Percentiles rank a stretch among this genome's conserved stretches.
Conservation (phyloP, 2,888 invertebrate genomes). For the Coremacera marginata region DNA sequence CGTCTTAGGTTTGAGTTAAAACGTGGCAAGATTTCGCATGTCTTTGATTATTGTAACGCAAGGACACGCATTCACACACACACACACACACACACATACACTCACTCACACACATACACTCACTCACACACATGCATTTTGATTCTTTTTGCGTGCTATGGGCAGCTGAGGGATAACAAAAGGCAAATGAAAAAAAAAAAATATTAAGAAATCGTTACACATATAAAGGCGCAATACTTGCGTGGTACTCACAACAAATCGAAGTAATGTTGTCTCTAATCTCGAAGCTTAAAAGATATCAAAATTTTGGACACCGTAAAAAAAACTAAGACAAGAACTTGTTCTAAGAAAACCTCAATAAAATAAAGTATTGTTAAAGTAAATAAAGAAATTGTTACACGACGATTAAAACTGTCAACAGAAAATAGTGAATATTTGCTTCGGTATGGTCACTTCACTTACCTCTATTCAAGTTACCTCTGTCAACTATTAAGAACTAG, state of each 20-base stretch:
- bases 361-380: too few relatives aligned
- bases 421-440: too few relatives aligned
- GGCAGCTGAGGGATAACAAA: background rate
- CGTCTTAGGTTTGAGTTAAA: background rate
- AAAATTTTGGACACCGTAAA: too few relatives aligned
- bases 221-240: background rate
- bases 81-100: background rate
- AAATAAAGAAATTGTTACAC: too few relatives aligned
- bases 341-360: too few relatives aligned
- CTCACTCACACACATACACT: background rate
- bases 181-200: background rate
- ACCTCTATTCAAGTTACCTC: too few relatives aligned
- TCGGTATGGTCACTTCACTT: too few relatives aligned
- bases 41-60: slow-evolving; percentile 1
- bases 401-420: too few relatives aligned
- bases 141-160: background rate
- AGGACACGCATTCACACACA: slow-evolving; percentile 4
- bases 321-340: too few relatives aligned
- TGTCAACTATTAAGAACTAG: too few relatives aligned
- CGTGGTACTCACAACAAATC: background rate
- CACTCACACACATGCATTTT: background rate
- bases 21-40: slow-evolving; percentile 9
- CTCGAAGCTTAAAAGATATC: background rate
- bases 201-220: background rate
- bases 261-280: background rate